Base-by-base conservation (phyloP, 2,888 invertebrate species). In the Melipona beecheii region DNA sequence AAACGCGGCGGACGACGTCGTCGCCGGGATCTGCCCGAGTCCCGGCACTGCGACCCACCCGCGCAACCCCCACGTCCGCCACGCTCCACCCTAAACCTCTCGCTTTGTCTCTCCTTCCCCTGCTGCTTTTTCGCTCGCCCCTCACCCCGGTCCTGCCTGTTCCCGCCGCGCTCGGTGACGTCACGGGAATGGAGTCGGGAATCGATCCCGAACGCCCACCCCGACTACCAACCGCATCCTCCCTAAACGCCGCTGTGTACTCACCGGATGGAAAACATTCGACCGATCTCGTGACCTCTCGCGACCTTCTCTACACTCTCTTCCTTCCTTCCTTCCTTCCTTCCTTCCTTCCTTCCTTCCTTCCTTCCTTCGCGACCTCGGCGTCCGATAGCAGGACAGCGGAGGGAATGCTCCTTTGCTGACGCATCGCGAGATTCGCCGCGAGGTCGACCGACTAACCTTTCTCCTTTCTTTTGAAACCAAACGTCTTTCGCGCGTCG, bases 101-200 rank as follows among this genome's bases (percentile, higher is more conserved):
- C 72, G 64, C 74, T 69, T 56, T 24, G 68, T 50, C 70, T 27
- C 65, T 43, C 78, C 43, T 56, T 13, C 62, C 65, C 54, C 64
- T 77, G 78, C 80, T 64, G 66, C 65, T 79, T 70, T 43, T 9
- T 43, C 43, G 43, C 43, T 70, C 62, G 24, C 66, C 60, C 24
- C 71, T 31, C 54, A 15, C n/a, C 65, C 58, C 66, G 62, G 66
- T 77, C 80, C 80, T 64, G 66, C 65, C 79, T 70, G 43, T 43
- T 43, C 43, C 43, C 74, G 78, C 78, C 84, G 64, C 84, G 64
- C 54, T 21, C 21, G n/a, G 92, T 93, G 93, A 93, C 93, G 93
- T 93, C 93, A 93, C 93, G 91, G 93, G 93, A 93, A 91, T 90
- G 89, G 87, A 92, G 92, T 92, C 91, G 92, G 92, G 92, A 93